Evolutionary conservation across 2,113 vertebrate genomes (phyloP).

Genomic region (Tragelaphus strepsiceros): DNA sequence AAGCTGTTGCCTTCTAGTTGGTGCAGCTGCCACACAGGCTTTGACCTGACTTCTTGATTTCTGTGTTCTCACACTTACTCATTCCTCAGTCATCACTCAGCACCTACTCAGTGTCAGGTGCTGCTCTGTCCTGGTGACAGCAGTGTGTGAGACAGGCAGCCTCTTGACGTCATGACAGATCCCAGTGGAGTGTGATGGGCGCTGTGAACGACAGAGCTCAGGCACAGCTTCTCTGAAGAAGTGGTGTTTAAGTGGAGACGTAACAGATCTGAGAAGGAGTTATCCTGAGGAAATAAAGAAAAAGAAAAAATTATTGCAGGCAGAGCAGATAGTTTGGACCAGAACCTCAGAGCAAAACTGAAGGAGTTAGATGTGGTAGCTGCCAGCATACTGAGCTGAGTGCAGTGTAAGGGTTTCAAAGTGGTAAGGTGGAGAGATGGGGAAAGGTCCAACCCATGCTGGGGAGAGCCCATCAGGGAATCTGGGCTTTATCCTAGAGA

Average conservation of each 20-base stretch:
- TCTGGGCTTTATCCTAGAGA: background rate
- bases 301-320: background rate
- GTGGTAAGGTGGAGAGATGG: background rate
- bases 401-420: background rate
- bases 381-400: background rate
- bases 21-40: background rate
- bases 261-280: background rate
- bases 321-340: background rate
- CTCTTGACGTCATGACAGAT: background rate
- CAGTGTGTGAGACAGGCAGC: background rate
- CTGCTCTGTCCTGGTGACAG: background rate
- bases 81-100: background rate
- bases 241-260: background rate
- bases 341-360: background rate
- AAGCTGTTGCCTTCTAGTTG: background rate
- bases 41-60: background rate
- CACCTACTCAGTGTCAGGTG: background rate
- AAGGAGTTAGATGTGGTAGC: background rate
- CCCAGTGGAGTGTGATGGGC: background rate
- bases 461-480: background rate
- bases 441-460: background rate
- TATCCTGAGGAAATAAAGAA: background rate
- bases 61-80: background rate
- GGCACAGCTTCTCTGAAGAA: background rate
- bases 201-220: background rate